A percentile compares a stretch with the other conserved stretches of the same genome.
These are phyloP conservation scores for Dascyllus trimaculatus DNA, from an alignment of 2,113 vertebrate species.

Conservation along the genomic window DNA sequence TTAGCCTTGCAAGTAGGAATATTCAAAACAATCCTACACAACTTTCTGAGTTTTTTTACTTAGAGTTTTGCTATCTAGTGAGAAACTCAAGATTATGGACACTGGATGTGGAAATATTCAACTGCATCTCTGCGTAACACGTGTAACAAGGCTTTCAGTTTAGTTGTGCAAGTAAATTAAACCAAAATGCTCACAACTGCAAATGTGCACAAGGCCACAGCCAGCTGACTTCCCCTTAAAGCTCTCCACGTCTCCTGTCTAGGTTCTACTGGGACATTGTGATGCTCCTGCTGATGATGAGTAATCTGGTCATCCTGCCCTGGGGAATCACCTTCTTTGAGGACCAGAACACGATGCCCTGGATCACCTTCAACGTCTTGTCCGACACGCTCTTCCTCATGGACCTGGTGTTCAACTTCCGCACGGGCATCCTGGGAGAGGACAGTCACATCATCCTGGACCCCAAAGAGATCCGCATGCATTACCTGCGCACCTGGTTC, in stretches of 20 bases:
- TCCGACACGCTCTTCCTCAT: conserved; percentile 86
- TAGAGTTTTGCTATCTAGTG: no score
- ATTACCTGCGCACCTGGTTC: conserved; percentile 85
- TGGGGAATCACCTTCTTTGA: conserved; percentile 88
- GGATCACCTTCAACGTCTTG: conserved; percentile 85
- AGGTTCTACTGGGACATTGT: conserved; percentile 88
- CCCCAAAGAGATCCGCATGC: conserved; percentile 80
- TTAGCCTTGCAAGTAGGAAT: no score
- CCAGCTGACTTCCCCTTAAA: not conserved
- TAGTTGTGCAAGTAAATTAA: no score
- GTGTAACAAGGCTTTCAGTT: no score
- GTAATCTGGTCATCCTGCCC: conserved; percentile 85
- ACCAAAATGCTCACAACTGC: no score
- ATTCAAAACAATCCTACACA: no score
- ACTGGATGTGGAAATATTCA: no score
- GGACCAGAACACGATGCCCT: conserved; percentile 85
- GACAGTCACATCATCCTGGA: conserved; percentile 85
- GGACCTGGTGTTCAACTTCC: conserved; percentile 86
- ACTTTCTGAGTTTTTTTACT: no score
- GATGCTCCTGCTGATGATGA: conserved; percentile 87
- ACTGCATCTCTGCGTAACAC: no score
- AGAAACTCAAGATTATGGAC: no score
- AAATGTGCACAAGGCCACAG: no score
- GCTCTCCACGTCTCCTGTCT: conserved; percentile 1
- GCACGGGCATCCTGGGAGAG: conserved; percentile 81